Evolutionary conservation across 2,888 invertebrate genomes (phyloP), one percentile per base, ranked within the genome.

Genomic region (Melieria omissa): DNA sequence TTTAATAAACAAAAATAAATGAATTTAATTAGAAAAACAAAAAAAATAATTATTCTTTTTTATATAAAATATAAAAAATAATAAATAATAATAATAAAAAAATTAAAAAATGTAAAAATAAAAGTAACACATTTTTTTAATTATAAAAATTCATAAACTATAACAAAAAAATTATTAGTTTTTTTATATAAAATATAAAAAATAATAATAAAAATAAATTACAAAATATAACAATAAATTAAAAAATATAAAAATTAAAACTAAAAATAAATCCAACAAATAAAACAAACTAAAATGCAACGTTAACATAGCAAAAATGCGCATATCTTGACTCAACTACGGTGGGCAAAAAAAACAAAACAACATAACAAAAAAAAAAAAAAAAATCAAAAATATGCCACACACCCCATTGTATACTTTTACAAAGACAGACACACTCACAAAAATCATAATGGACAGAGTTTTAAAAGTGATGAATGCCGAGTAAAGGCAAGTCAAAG

Each of bases 261-360:
- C 0, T n/a, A 47, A 68, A 74, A 73, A 74, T 65, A 75, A 73
- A 73, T 67, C 75, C 74, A 10, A 46, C 41, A 42, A 29, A 57
- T 46, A 29, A 42, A 71, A 61, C 62, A 62, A 69, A 66, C 29
- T 29, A 29, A 29, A 29, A 29, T 29, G 58, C 67, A 80, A 84
- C 79, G 83, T 83, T 83, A 84, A 83, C 83, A 83, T 80, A 73
- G 73, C 78, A 83, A 82, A 81, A 83, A 80, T 78, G 78, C 78
- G 83, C 83, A 83, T 83, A 83, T 83, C 83, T 82, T 81, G 72
- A 76, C 65, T 65, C 16, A 67, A 47, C 49, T 55, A 55, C 55
- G 41, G n/a, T n/a, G 3, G 42, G 8, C 12, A n/a, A 64, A 12
- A n/a, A 45, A 45, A 12, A 61, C 7, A 6, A n/a, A 44, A n/a